phyloP scores from a whole-genome alignment of 2,797 vertebrate species.

The Clarias pachynema region DNA sequence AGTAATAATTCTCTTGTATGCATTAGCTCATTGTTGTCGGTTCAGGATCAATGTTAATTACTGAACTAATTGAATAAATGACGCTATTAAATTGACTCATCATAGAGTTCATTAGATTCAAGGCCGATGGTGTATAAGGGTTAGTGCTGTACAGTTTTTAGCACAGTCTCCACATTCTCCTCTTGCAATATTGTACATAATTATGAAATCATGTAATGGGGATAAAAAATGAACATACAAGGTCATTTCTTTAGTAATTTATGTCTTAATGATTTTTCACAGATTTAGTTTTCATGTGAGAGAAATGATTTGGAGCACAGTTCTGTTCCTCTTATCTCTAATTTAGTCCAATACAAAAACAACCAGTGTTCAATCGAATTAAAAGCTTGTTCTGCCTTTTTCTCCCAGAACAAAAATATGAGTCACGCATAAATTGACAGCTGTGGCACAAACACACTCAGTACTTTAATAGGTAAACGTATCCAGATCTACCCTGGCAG shows the following conservation, averaged over 20 bases:
- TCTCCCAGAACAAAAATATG: not conserved
- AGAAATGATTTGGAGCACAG: not conserved
- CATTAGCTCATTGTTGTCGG: not conserved
- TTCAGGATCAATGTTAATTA: constrained; percentile 5
- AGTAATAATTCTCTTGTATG: not conserved
- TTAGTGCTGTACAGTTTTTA: not conserved
- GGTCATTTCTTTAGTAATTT: not conserved
- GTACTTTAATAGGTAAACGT: not conserved
- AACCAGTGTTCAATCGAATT: not conserved
- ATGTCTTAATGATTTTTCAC: not conserved
- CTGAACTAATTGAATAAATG: not conserved
- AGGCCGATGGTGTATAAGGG: not conserved
- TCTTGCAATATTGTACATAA: not conserved
- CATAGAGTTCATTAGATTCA: not conserved
- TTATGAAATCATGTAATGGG: not conserved
- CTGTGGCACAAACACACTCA: constrained; percentile 24
- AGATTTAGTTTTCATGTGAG: not conserved
- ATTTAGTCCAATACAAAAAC: not conserved
- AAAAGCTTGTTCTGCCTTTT: not conserved
- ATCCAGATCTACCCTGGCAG: not conserved
- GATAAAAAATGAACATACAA: not conserved
- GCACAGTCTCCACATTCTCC: not conserved
- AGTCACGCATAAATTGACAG: constrained; percentile 10
- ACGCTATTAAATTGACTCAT: constrained; percentile 1
- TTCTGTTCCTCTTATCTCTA: not conserved